Evolutionary conservation across 2,888 invertebrate genomes (phyloP), one percentile per base, ranked within the genome.

Genomic region (Neuroscelio doddi): DNA sequence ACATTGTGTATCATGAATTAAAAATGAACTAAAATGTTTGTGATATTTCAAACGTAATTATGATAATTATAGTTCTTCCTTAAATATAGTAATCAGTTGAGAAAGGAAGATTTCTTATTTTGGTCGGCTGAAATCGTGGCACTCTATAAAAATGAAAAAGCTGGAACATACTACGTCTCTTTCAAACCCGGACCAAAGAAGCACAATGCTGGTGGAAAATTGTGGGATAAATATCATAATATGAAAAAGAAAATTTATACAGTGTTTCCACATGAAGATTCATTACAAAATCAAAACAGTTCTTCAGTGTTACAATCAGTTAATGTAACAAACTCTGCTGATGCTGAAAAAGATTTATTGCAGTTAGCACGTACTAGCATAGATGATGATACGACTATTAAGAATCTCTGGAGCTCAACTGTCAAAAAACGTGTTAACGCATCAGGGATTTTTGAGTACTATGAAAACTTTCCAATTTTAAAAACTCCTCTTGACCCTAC

Each of bases 211-310:
- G n/a, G 27, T 15, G 51, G 59, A 1, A 59, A 59, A 45, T 30
- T 59, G n/a, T 59, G 36, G 21, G 52, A 52, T 17, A 45, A 51
- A 52, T 59, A 59, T 30, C 24, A 12, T 5, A 51, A 59, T 21
- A 12, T 59, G 7, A 51, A 59, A 45, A 24, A 45, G n/a, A 10
- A 15, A 12, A 26, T 59, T n/a, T 38, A 17, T n/a, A 14, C 27
- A n/a, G 39, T 27, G n/a, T n/a, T n/a, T n/a, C n/a, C n/a, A n/a
- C n/a, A n/a, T n/a, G n/a, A n/a, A n/a, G n/a, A n/a, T n/a, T n/a
- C n/a, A n/a, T n/a, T n/a, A n/a, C n/a, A n/a, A n/a, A n/a, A n/a
- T n/a, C n/a, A n/a, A n/a, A n/a, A n/a, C n/a, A n/a, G n/a, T n/a
- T n/a, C n/a, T n/a, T n/a, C n/a, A n/a, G n/a, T n/a, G n/a, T n/a